These are phyloP conservation scores for Crematogaster levior DNA, from an alignment of 2,888 invertebrate genomes.

Conservation along the genomic window DNA sequence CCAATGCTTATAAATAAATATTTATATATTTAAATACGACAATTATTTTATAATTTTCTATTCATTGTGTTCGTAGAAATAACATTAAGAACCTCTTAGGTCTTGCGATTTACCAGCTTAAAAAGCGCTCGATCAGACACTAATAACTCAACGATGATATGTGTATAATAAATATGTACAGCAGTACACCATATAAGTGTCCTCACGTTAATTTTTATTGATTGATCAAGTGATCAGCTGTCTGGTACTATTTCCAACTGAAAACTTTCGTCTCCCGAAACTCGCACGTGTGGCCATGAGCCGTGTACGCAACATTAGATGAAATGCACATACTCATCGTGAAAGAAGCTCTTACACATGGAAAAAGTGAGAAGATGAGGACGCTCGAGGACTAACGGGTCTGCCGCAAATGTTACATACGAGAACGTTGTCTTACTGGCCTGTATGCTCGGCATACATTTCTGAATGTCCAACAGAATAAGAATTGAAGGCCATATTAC, in stretches of 20 bases:
- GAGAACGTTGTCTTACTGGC: background rate
- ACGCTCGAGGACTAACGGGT: conserved; percentile 47
- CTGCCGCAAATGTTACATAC: conserved; percentile 32
- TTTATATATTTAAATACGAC: background rate
- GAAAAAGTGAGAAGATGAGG: conserved; percentile 55
- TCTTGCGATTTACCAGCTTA: background rate
- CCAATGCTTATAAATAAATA: background rate
- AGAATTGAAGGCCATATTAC: conserved; percentile 7
- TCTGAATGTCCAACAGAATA: conserved; percentile 21
- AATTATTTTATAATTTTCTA: background rate
- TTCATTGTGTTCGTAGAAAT: background rate
- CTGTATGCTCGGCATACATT: conserved; percentile 32
- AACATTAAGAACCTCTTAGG: background rate
- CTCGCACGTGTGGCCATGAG: conserved; percentile 13
- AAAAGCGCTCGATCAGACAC: background rate
- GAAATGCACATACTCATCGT: conserved; percentile 23
- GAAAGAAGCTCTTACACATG: conserved; percentile 12
- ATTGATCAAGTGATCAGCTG: conserved; percentile 32
- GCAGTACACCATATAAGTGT: background rate
- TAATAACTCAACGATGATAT: conserved; percentile 21
- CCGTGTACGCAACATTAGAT: conserved; percentile 11
- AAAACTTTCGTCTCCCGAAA: conserved; percentile 14
- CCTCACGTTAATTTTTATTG: conserved; percentile 11
- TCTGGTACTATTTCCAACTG: background rate
- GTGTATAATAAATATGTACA: conserved; percentile 21